Base-by-base conservation (phyloP, 2,113 vertebrate genomes). In the Antennarius striatus region DNA sequence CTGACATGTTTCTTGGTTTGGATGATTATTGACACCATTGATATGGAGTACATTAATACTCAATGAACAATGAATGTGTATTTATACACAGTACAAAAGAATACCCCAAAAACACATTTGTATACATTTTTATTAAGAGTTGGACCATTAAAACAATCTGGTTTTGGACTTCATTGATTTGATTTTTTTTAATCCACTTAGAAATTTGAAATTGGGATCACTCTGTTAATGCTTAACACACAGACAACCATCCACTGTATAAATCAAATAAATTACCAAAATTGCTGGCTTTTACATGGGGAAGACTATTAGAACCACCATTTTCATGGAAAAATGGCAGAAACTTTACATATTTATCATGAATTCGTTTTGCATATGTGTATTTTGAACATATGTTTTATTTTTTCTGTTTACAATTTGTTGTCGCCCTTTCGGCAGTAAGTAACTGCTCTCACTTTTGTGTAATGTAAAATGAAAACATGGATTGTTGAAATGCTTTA, bases 401-500 rank as follows among this genome's bases (percentile, higher is more conserved):
- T 47, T 68, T 47, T 63, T 69, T 61, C 10, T 66, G 75, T 69
- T 64, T 56, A 30, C 6, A 16, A 53, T 42, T 42, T 63, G 52
- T 59, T 57, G 43, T 80, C 46, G 22, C 22, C 56, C 58, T 48
- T 12, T 50, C 3, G 45, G 59, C 49, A 53, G 54, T 32, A 45
- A 56, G 8, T 60, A 47, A 67, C 10, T 58, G 73, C 59, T 71
- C 58, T 77, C 46, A 40, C 63, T 58, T 80, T 82, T 71, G 29
- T 72, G 63, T 39, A 10, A 40, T 14, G 40, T 55, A 47, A 53
- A 15, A 45, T 32, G n/a, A 47, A 79, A 74, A 75, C 75, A 52
- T 72, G 49, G 78, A 71, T 49, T 70, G 57, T 60, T 70, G 50
- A 53, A 60, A 55, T 63, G 54, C 65, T 80, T 70, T 73, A 57